Conservation (phyloP, 2,113 vertebrate genomes). For the Regulus satrapa region DNA sequence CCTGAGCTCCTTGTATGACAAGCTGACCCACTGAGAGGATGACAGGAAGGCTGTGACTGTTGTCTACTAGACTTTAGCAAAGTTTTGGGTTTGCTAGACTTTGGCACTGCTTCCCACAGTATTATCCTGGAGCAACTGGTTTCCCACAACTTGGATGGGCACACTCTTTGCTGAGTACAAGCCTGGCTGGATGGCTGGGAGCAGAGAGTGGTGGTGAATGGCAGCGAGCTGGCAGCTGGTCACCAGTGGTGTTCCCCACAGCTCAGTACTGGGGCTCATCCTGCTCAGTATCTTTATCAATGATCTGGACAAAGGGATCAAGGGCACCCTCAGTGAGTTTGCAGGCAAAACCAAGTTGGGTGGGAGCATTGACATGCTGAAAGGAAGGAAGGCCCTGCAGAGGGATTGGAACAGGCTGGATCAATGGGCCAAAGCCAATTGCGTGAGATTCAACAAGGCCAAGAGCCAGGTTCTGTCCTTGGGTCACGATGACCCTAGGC, state of each 20-base stretch:
- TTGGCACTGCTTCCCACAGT: neutral
- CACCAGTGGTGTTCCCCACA: neutral
- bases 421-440: accelerated
- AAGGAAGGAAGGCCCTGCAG: neutral
- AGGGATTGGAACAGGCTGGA: neutral
- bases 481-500: neutral
- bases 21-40: neutral
- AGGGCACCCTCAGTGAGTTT: neutral
- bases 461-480: neutral
- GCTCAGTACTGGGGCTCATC: neutral
- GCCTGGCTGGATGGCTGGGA: neutral
- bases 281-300: neutral
- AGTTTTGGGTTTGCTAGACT: no score
- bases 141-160: neutral
- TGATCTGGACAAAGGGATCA: neutral
- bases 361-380: no score
- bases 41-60: neutral
- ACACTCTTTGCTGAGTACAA: neutral
- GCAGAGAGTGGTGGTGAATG: neutral
- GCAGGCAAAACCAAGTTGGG: neutral
- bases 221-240: accelerated
- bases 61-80: neutral
- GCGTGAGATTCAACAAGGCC: neutral
- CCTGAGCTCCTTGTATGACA: neutral
- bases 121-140: neutral